These are phyloP conservation scores for Zaprionus taronus DNA, from an alignment of 1,140 invertebrate species.

Conservation along the genomic window DNA sequence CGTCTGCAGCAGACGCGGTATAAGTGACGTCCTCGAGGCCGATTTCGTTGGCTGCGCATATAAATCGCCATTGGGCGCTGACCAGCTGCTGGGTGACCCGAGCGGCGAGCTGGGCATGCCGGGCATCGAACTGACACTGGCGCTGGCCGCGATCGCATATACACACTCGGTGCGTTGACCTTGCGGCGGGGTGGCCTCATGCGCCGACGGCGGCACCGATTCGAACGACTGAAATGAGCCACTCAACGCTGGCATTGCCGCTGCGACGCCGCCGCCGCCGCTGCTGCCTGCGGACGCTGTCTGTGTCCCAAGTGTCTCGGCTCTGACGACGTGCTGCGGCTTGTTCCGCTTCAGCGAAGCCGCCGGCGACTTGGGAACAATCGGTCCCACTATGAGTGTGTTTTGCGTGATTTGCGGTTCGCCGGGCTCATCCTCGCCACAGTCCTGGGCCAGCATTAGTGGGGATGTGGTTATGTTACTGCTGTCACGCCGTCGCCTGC, in stretches of 20 bases:
- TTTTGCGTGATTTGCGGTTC: conserved; percentile 85
- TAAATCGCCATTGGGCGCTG: conserved; percentile 65
- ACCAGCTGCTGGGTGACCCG: conserved; percentile 53
- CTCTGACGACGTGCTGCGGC: neutral
- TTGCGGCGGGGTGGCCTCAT: conserved; percentile 68
- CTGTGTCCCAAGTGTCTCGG: neutral
- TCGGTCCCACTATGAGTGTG: conserved; percentile 85
- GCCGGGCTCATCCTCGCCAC: conserved; percentile 65
- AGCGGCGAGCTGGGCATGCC: conserved; percentile 34
- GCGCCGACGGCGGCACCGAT: conserved; percentile 68
- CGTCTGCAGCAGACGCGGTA: conserved; percentile 53
- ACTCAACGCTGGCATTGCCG: conserved; percentile 45
- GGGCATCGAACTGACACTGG: conserved; percentile 33
- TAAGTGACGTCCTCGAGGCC: conserved; percentile 59
- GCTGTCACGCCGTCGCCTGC: conserved; percentile 81
- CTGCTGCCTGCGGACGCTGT: neutral
- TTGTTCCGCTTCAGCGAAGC: conserved; percentile 53
- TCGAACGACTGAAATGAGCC: conserved; percentile 77
- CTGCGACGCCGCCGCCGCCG: neutral
- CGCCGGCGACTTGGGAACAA: conserved; percentile 84
- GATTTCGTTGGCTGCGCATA: conserved; percentile 76
- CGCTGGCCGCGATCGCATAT: conserved; percentile 61
- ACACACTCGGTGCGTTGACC: conserved; percentile 74
- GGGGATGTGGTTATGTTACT: conserved; percentile 84
- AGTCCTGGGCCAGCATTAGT: conserved; percentile 84